phyloP scores from a whole-genome alignment of 2,113 vertebrate species.

The Gobius niger region DNA sequence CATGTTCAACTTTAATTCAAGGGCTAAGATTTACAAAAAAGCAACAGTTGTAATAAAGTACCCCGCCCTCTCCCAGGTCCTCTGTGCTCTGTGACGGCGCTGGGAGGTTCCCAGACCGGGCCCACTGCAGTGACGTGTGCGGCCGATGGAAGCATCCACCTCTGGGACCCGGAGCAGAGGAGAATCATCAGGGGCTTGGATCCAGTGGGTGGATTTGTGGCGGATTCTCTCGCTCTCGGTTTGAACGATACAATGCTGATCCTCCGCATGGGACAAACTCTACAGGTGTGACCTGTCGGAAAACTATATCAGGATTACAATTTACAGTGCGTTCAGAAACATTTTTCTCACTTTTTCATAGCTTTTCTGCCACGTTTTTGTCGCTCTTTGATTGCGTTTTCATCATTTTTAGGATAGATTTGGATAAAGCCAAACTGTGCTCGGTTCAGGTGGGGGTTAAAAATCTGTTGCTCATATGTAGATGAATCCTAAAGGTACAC shows the following conservation, averaged over 20 bases:
- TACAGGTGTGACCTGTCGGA: slow-evolving; percentile 59
- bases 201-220: slow-evolving; percentile 39
- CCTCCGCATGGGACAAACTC: slow-evolving; percentile 56
- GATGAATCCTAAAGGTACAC: too few species aligned
- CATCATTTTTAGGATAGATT: too few species aligned
- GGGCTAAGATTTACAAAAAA: too few species aligned
- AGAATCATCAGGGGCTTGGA: slow-evolving; percentile 52
- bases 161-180: slow-evolving; percentile 67
- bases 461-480: too few species aligned
- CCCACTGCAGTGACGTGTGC: slow-evolving; percentile 57
- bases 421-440: too few species aligned
- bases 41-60: too few species aligned
- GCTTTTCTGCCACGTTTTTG: too few species aligned
- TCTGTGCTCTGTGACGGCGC: slow-evolving; percentile 63
- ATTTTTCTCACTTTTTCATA: too few species aligned
- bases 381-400: too few species aligned
- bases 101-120: slow-evolving; percentile 52
- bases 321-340: neutral
- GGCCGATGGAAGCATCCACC: slow-evolving; percentile 64
- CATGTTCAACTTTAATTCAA: too few species aligned
- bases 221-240: slow-evolving; percentile 58
- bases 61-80: slow-evolving; percentile 57
- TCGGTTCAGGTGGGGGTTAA: too few species aligned
- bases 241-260: slow-evolving; percentile 68
- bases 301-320: neutral